A percentile compares a stretch with the other conserved stretches of the same genome.
Evolutionary conservation across 2,113 vertebrate genomes (phyloP).

Genomic region (Dipodomys merriami): DNA sequence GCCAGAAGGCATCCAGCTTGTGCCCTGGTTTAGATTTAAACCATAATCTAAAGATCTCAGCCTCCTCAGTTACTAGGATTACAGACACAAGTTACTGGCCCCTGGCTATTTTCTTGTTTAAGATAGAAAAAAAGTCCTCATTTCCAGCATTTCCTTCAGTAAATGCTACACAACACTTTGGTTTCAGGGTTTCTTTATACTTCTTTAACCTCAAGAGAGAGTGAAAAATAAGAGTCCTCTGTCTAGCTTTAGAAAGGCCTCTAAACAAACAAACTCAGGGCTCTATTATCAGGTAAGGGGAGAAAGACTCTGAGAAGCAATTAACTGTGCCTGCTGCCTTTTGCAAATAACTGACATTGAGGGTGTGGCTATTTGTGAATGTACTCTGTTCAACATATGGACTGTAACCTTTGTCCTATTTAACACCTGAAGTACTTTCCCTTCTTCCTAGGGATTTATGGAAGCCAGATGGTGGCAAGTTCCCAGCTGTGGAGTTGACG

Average conservation of each 20-base stretch:
- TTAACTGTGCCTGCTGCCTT: neutral
- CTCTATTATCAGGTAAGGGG: neutral
- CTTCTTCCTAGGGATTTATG: slow-evolving; percentile 55
- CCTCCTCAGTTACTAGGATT: too few relatives aligned
- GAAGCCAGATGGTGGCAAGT: slow-evolving; percentile 63
- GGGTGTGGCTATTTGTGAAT: slow-evolving; percentile 24
- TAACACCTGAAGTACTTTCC: slow-evolving; percentile 43
- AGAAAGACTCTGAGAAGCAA: neutral
- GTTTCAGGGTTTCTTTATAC: neutral
- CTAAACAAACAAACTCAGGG: neutral
- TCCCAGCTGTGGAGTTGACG: neutral
- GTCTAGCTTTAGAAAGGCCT: neutral
- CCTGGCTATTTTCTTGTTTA: neutral
- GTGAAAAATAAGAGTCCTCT: neutral
- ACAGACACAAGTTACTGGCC: too few relatives aligned
- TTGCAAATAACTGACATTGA: slow-evolving; percentile 24
- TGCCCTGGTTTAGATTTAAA: too few relatives aligned
- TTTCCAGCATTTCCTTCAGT: neutral
- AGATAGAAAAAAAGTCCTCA: neutral
- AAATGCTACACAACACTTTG: neutral
- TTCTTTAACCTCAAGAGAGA: neutral
- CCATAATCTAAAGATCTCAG: too few relatives aligned
- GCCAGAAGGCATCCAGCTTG: too few relatives aligned
- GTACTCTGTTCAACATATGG: slow-evolving; percentile 19
- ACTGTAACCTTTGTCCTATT: slow-evolving; percentile 37